These are phyloP conservation scores for Bufo bufo DNA, from an alignment of 2,113 vertebrate species.

Conservation along the genomic window DNA sequence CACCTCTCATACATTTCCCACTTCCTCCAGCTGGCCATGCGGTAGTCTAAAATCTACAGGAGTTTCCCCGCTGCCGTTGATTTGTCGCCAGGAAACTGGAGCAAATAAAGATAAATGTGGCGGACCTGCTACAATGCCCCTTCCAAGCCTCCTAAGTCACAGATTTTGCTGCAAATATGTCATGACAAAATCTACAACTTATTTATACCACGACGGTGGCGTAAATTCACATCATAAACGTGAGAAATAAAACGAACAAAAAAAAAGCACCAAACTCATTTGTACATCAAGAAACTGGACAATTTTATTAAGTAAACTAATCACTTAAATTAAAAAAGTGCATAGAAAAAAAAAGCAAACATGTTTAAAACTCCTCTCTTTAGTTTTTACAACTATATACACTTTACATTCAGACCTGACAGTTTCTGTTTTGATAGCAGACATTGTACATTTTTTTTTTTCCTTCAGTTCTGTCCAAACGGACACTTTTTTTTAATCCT, in stretches of 20 bases:
- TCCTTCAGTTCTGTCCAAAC: slow-evolving; percentile 90
- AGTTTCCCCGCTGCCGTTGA: no score
- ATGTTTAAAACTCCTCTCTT: slow-evolving; percentile 97
- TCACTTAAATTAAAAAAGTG: slow-evolving; percentile 99
- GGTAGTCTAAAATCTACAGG: no score
- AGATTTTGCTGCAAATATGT: no score
- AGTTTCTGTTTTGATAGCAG: slow-evolving; percentile 86
- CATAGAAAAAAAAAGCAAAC: slow-evolving; percentile 99
- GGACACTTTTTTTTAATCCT: slow-evolving; percentile 63
- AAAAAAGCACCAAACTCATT: slow-evolving; percentile 61
- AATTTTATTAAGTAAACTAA: slow-evolving; percentile 99
- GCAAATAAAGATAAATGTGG: no score
- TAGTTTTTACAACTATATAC: slow-evolving; percentile 96
- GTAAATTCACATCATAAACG: no score
- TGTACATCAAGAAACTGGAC: slow-evolving; percentile 94
- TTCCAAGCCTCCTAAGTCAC: no score
- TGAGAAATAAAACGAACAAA: background rate
- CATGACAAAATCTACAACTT: no score
- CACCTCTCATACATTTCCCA: no score
- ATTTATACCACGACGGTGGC: no score
- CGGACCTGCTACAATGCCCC: no score
- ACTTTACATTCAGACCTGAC: slow-evolving; percentile 81
- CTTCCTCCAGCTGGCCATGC: no score
- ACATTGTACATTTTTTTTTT: slow-evolving; percentile 86
- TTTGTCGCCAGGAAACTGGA: no score